These are phyloP conservation scores for Saxidomus purpurata DNA, from an alignment of 1,140 invertebrate species.

Conservation along the genomic window DNA sequence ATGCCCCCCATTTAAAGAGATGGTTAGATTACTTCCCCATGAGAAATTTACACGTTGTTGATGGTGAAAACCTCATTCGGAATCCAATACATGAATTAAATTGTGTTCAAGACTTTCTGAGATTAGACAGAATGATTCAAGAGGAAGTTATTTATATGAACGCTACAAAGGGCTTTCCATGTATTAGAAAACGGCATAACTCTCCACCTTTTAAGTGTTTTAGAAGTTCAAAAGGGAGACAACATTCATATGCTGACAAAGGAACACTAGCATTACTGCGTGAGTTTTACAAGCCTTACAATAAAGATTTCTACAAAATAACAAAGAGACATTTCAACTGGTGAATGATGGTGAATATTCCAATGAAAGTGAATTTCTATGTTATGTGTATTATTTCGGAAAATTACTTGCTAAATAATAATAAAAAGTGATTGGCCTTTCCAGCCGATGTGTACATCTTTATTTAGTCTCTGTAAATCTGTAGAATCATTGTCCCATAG, in stretches of 20 bases:
- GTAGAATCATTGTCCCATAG: too few relatives aligned
- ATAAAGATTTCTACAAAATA: constrained; percentile 95
- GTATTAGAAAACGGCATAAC: constrained; percentile 92
- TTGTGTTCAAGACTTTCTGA: constrained; percentile 94
- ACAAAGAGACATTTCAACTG: constrained; percentile 96
- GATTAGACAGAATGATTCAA: constrained; percentile 93
- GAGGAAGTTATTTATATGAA: constrained; percentile 97
- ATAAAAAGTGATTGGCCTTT: too few relatives aligned
- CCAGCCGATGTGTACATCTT: too few relatives aligned
- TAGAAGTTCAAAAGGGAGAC: constrained; percentile 97
- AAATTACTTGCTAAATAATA: too few relatives aligned
- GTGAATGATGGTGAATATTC: constrained; percentile 80
- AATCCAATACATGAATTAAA: constrained; percentile 95
- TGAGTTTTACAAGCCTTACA: constrained; percentile 96
- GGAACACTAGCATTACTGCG: constrained; percentile 91
- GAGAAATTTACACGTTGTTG: constrained; percentile 93
- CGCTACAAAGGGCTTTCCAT: constrained; percentile 96
- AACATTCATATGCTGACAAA: constrained; percentile 93
- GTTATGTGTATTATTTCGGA: too few relatives aligned
- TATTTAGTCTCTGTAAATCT: too few relatives aligned
- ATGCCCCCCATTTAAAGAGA: constrained; percentile 92
- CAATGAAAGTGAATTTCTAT: too few relatives aligned
- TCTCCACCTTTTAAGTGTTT: constrained; percentile 94
- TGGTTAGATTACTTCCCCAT: constrained; percentile 95
- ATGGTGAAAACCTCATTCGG: constrained; percentile 93